Percentiles rank a stretch among this genome's conserved stretches.
These are phyloP conservation scores for Zaprionus inermis DNA, from an alignment of 1,140 invertebrate species.

Conservation along the genomic window DNA sequence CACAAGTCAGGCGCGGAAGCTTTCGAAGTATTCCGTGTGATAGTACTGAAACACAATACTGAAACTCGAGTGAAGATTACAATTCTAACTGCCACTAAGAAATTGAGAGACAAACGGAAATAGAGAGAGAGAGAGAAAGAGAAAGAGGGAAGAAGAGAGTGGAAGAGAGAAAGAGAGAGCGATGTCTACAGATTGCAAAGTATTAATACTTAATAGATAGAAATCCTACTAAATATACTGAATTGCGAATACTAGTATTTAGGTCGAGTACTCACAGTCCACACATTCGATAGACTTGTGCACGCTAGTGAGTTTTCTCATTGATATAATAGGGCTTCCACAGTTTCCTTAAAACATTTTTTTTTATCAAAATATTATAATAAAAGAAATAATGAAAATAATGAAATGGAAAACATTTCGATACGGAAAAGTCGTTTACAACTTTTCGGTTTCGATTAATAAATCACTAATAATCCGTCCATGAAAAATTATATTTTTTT, in stretches of 20 bases:
- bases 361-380: neutral
- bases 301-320: slow-evolving; percentile 5
- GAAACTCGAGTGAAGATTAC: slow-evolving; percentile 1
- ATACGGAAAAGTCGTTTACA: slow-evolving; percentile 15
- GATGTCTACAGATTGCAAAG: slow-evolving; percentile 51
- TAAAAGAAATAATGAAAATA: neutral
- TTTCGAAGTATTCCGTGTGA: neutral
- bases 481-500: slow-evolving; percentile 31
- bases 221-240: slow-evolving; percentile 23
- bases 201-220: slow-evolving; percentile 60
- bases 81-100: slow-evolving; percentile 52
- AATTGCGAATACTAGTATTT: slow-evolving; percentile 6
- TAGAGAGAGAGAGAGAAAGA: neutral
- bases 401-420: neutral
- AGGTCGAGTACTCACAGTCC: slow-evolving; percentile 5
- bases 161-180: neutral
- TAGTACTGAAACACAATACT: slow-evolving; percentile 14
- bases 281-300: slow-evolving; percentile 5
- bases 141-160: neutral
- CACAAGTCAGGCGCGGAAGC: slow-evolving; percentile 19
- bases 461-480: slow-evolving; percentile 64
- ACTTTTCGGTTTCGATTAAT: slow-evolving; percentile 40
- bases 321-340: slow-evolving; percentile 8
- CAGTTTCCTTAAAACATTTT: slow-evolving; percentile 6
- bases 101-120: slow-evolving; percentile 6